phyloP scores from a whole-genome alignment of 2,888 invertebrate genomes.

The Oscheius myriophilus region DNA sequence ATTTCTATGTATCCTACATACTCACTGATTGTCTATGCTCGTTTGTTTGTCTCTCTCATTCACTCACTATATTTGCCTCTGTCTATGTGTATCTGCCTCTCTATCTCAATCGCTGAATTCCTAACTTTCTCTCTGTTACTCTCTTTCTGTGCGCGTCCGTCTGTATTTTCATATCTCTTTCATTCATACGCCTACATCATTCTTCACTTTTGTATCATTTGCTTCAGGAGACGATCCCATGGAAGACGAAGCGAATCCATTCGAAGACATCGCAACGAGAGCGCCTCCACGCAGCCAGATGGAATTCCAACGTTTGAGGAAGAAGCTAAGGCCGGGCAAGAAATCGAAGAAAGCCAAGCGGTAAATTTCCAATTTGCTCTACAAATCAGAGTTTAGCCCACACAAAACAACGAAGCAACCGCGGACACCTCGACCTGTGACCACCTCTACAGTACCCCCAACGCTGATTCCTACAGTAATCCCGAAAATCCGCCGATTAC shows the following conservation, averaged over 20 bases:
- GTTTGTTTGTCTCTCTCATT: too few relatives aligned
- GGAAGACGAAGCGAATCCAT: constrained; percentile 45
- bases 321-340: constrained; percentile 31
- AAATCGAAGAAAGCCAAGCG: constrained; percentile 23
- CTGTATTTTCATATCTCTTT: too few relatives aligned
- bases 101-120: too few relatives aligned
- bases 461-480: constrained; percentile 19
- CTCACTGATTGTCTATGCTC: too few relatives aligned
- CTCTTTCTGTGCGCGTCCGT: too few relatives aligned
- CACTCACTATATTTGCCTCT: too few relatives aligned
- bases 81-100: too few relatives aligned
- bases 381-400: neutral
- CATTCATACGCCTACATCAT: too few relatives aligned
- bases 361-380: neutral
- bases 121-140: too few relatives aligned
- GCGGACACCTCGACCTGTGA: neutral
- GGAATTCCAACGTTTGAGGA: constrained; percentile 36
- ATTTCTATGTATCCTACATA: too few relatives aligned
- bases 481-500: constrained; percentile 33
- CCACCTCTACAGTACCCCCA: neutral
- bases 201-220: too few relatives aligned
- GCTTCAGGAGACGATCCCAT: constrained; percentile 16
- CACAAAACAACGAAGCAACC: neutral
- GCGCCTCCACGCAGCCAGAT: constrained; percentile 41
- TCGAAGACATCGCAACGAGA: constrained; percentile 54